These are phyloP conservation scores for Promerops cafer DNA, from an alignment of 2,113 vertebrate species.

Conservation along the genomic window DNA sequence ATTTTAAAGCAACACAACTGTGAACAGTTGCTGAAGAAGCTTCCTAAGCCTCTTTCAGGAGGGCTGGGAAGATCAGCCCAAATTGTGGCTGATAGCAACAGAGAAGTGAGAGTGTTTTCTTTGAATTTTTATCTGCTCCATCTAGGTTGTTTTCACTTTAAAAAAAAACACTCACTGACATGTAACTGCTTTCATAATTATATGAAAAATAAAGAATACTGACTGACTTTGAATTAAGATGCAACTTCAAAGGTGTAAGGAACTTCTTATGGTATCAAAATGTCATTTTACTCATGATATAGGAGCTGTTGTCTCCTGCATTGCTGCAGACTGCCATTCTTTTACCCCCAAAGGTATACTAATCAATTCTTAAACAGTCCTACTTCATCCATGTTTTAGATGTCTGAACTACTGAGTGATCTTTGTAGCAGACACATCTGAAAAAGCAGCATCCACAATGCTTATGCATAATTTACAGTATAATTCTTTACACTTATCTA, in stretches of 20 bases:
- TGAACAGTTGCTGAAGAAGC: neutral
- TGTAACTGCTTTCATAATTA: neutral
- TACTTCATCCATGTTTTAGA: conserved; percentile 41
- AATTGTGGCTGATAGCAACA: neutral
- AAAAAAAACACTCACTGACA: neutral
- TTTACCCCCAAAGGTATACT: conserved; percentile 13
- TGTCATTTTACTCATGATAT: conserved; percentile 25
- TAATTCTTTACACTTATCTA: conserved; percentile 44
- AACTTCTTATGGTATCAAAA: neutral
- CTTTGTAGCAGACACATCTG: conserved; percentile 46
- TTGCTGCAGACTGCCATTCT: conserved; percentile 40
- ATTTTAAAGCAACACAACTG: neutral
- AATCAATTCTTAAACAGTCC: conserved; percentile 55
- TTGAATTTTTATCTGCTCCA: neutral
- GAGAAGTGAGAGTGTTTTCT: neutral
- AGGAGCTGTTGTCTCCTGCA: neutral
- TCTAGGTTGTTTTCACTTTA: neutral
- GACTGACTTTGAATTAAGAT: conserved; percentile 23
- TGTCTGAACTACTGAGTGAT: conserved; percentile 47
- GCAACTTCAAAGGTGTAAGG: conserved; percentile 6
- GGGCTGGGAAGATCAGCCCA: neutral
- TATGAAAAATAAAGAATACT: neutral
- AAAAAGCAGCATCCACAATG: conserved; percentile 35
- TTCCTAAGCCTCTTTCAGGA: neutral
- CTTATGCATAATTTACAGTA: conserved; percentile 54